These are phyloP conservation scores for Tenthredo notha DNA, from an alignment of 2,888 invertebrate species.

Conservation along the genomic window DNA sequence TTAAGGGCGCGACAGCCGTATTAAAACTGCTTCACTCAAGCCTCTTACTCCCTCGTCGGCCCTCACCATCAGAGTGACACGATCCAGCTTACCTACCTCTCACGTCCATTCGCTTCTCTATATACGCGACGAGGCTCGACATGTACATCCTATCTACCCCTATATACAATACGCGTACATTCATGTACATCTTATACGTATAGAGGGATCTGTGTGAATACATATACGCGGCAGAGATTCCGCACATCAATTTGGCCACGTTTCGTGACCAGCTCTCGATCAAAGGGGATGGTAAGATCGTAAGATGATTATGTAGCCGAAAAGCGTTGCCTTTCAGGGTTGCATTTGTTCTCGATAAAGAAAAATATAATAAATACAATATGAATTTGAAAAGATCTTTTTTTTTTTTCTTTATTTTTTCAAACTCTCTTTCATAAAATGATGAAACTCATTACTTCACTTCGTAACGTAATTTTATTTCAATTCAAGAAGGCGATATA, in stretches of 20 bases:
- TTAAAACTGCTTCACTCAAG: constrained; percentile 62
- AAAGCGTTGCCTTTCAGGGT: constrained; percentile 1
- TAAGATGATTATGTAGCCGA: constrained; percentile 19
- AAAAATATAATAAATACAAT: not conserved
- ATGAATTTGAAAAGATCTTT: not conserved
- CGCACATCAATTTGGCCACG: constrained; percentile 30
- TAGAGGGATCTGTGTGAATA: not conserved
- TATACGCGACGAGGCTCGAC: not conserved
- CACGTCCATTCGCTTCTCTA: constrained; percentile 47
- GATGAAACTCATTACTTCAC: not conserved
- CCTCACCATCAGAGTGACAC: constrained; percentile 42
- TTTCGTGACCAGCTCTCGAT: constrained; percentile 21
- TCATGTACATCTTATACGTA: not conserved
- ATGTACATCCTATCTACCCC: not conserved
- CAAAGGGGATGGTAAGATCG: constrained; percentile 5
- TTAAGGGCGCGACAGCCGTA: constrained; percentile 61
- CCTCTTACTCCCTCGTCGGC: constrained; percentile 47
- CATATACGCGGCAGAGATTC: not conserved
- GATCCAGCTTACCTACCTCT: constrained; percentile 51
- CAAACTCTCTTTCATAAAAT: not conserved
- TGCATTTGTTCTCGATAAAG: not conserved
- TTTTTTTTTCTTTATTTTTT: no score
- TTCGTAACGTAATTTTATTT: not conserved
- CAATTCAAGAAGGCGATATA: not conserved
- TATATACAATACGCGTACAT: constrained; percentile 19